Evolutionary conservation across 2,113 vertebrate genomes (phyloP).

Genomic region (Apteryx owenii): DNA sequence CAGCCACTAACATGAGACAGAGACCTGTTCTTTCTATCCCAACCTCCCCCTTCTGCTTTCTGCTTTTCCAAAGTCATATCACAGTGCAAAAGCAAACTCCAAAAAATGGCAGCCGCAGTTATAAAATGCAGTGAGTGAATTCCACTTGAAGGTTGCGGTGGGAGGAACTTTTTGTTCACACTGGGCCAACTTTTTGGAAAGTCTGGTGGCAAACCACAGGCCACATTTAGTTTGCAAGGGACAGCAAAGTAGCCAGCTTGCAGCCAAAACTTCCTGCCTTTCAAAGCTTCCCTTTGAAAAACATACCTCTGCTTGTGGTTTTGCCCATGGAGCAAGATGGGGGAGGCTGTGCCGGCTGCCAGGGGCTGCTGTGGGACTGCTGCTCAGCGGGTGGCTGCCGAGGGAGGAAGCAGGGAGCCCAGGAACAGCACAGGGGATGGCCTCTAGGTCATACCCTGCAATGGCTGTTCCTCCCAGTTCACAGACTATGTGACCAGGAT

Average conservation of each 20-base stretch:
- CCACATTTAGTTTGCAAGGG: slow-evolving; percentile 30
- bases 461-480: neutral
- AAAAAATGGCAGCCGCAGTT: neutral
- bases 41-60: neutral
- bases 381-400: neutral
- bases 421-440: neutral
- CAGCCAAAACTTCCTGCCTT: neutral
- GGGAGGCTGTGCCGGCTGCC: neutral
- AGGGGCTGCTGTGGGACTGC: accelerated
- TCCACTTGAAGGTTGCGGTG: neutral
- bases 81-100: neutral
- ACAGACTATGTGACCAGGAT: neutral
- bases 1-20: accelerated
- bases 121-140: neutral
- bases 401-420: accelerated
- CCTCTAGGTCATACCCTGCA: neutral
- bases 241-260: neutral
- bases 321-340: neutral
- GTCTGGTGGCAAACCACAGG: slow-evolving; percentile 35
- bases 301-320: neutral
- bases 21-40: neutral
- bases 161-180: slow-evolving; percentile 19
- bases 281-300: slow-evolving; percentile 4
- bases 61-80: neutral
- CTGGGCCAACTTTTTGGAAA: neutral